Conservation (phyloP, 1,140 invertebrate species). For the Lasioglossum albipes region DNA sequence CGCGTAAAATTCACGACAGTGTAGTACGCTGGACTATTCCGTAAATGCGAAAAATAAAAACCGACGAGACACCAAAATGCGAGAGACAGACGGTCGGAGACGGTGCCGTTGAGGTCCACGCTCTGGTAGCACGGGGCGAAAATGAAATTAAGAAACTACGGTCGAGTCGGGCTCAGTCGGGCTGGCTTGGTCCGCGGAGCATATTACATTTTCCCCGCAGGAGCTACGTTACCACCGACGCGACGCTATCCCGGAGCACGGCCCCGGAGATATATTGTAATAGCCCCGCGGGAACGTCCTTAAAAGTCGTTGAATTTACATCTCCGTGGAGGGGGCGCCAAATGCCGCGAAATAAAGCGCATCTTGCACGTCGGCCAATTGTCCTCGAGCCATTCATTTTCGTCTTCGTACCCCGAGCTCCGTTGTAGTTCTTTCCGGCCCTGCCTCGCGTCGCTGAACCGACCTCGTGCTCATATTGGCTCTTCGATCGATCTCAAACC, state of each 20-base stretch:
- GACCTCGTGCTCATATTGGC: too few relatives aligned
- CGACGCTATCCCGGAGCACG: slow-evolving; percentile 14
- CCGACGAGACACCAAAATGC: not conserved
- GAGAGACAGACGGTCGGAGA: slow-evolving; percentile 5
- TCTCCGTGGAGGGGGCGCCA: slow-evolving; percentile 20
- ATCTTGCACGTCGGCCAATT: slow-evolving; percentile 45
- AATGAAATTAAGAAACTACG: slow-evolving; percentile 59
- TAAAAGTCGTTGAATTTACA: slow-evolving; percentile 56
- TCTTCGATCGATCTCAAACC: too few relatives aligned
- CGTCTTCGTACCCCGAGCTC: not conserved
- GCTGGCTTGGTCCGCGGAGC: slow-evolving; percentile 16
- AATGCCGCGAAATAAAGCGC: slow-evolving; percentile 36
- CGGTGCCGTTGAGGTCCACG: slow-evolving; percentile 5
- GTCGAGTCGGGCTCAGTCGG: slow-evolving; percentile 3
- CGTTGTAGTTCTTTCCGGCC: not conserved
- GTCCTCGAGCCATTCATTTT: slow-evolving; percentile 59
- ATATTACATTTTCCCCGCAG: slow-evolving; percentile 39
- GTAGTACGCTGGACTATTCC: not conserved
- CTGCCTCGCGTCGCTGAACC: too few relatives aligned
- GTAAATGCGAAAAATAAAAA: not conserved
- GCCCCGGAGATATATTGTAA: slow-evolving; percentile 49
- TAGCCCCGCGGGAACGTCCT: slow-evolving; percentile 29
- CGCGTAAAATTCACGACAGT: not conserved
- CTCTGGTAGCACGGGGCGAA: slow-evolving; percentile 22
- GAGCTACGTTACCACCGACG: slow-evolving; percentile 1